phyloP scores from a whole-genome alignment of 1,140 invertebrate genomes.

The Drosophila hydei region DNA sequence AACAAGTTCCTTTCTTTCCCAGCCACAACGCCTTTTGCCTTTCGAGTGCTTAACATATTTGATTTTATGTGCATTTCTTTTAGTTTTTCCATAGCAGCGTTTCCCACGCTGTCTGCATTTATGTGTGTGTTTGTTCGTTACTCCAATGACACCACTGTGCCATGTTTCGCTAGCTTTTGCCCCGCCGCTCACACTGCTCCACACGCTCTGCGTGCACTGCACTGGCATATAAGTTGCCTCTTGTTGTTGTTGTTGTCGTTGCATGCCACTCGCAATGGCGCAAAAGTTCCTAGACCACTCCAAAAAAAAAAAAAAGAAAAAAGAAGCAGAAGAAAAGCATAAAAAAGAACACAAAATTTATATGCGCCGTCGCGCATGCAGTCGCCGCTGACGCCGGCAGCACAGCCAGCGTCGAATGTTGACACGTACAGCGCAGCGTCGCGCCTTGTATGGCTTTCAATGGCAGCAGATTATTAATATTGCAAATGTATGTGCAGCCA shows the following conservation, averaged over 20 bases:
- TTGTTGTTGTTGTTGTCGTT: slow-evolving; percentile 49
- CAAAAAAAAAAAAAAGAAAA: slow-evolving; percentile 42
- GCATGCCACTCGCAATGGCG: slow-evolving; percentile 74
- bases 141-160: slow-evolving; percentile 61
- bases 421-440: slow-evolving; percentile 66
- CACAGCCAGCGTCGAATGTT: slow-evolving; percentile 73
- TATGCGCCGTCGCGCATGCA: slow-evolving; percentile 80
- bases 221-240: slow-evolving; percentile 62
- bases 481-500: slow-evolving; percentile 51
- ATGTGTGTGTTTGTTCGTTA: slow-evolving; percentile 14
- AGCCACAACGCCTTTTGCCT: neutral
- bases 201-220: slow-evolving; percentile 37
- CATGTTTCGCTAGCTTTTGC: slow-evolving; percentile 16
- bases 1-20: neutral
- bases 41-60: slow-evolving; percentile 21
- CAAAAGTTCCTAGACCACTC: slow-evolving; percentile 82
- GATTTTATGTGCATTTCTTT: slow-evolving; percentile 20
- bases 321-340: slow-evolving; percentile 7
- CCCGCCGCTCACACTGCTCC: slow-evolving; percentile 3
- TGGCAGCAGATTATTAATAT: slow-evolving; percentile 82
- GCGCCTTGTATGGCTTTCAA: slow-evolving; percentile 81
- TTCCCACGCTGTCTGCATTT: slow-evolving; percentile 63
- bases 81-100: slow-evolving; percentile 21
- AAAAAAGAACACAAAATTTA: slow-evolving; percentile 77
- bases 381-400: slow-evolving; percentile 43